Evolutionary conservation across 2,888 invertebrate genomes (phyloP).

Genomic region (Amiota minor): DNA sequence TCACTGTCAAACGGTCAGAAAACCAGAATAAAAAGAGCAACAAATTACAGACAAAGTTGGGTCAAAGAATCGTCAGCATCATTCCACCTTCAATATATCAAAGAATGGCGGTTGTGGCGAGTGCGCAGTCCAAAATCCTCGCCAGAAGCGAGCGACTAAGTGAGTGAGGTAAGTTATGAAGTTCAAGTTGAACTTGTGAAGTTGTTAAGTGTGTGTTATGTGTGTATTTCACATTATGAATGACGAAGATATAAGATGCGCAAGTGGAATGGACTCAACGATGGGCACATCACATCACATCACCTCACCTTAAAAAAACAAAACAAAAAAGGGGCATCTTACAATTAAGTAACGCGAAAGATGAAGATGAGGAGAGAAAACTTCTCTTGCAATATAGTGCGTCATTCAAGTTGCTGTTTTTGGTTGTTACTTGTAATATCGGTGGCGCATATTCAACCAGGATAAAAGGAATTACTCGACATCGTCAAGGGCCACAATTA

Average conservation of each 20-base stretch:
- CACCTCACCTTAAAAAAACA: too few relatives aligned
- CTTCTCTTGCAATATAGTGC: not conserved
- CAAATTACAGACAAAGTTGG: not conserved
- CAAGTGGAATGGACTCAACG: not conserved
- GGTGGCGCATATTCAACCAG: conserved; percentile 43
- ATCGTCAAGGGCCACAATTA: conserved; percentile 56
- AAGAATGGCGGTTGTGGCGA: not conserved
- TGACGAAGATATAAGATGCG: conserved; percentile 4
- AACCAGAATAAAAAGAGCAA: not conserved
- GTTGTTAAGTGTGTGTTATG: conserved; percentile 28
- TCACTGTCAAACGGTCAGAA: not conserved
- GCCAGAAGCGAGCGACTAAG: not conserved
- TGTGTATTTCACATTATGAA: conserved; percentile 14
- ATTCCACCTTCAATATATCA: conserved; percentile 5
- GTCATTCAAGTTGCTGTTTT: conserved; percentile 43
- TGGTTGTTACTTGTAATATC: not conserved
- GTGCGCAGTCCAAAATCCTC: not conserved
- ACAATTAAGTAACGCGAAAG: not conserved
- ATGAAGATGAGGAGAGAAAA: conserved; percentile 20
- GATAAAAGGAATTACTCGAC: conserved; percentile 4
- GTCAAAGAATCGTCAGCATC: not conserved
- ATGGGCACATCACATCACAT: not conserved
- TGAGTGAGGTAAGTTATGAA: conserved; percentile 3
- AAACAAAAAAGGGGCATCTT: too few relatives aligned
- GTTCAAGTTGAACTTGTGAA: conserved; percentile 19